Evolutionary conservation across 1,140 invertebrate genomes (phyloP).

Genomic region (Popillia japonica): DNA sequence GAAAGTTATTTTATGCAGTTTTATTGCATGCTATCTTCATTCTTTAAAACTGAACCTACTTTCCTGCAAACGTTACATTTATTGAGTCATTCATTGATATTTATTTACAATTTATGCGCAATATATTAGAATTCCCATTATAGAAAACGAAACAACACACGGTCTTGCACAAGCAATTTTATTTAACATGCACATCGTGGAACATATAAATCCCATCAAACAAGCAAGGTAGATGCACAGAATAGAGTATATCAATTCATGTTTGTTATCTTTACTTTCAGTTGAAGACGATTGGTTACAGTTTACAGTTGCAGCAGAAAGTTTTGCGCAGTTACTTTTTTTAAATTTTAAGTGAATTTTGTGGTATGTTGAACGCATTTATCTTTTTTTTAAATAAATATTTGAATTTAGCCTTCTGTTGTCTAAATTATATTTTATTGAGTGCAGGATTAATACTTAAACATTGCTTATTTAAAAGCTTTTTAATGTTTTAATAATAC

Average conservation of each 20-base stretch:
- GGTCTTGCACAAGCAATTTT: slow-evolving; percentile 1
- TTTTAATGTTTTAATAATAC: too few relatives aligned
- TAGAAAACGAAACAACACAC: not conserved
- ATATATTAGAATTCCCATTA: not conserved
- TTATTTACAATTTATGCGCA: not conserved
- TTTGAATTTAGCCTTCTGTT: too few relatives aligned
- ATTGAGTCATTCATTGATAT: not conserved
- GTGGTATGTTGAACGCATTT: not conserved
- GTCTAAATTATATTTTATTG: too few relatives aligned
- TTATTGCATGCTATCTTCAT: too few relatives aligned
- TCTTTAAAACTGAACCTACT: too few relatives aligned
- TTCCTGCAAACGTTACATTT: too few relatives aligned
- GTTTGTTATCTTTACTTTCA: slow-evolving; percentile 15
- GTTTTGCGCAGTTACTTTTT: not conserved
- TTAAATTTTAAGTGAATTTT: not conserved
- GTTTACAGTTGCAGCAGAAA: not conserved
- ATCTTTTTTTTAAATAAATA: not conserved
- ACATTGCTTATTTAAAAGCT: too few relatives aligned
- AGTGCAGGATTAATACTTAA: too few relatives aligned
- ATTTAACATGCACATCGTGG: not conserved
- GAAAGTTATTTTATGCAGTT: too few relatives aligned
- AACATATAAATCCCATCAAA: not conserved
- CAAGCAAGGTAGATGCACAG: not conserved
- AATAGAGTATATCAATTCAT: not conserved
- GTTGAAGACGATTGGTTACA: not conserved